These are phyloP conservation scores for Muscidifurax raptorellus DNA, from an alignment of 1,140 invertebrate genomes.

Conservation along the genomic window DNA sequence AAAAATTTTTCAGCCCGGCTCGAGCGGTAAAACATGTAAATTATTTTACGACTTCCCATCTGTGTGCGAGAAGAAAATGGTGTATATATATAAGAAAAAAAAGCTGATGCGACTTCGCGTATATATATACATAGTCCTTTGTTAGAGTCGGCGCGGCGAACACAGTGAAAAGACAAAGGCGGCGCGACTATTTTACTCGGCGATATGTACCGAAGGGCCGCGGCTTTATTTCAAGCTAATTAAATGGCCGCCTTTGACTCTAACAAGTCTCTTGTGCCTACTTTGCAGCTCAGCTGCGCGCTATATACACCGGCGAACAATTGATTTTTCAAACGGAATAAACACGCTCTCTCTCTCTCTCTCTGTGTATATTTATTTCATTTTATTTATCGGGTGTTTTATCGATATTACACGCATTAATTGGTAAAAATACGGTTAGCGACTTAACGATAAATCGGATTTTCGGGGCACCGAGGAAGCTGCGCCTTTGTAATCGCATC, in stretches of 20 bases:
- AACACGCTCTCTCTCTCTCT: not conserved
- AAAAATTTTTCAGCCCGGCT: slow-evolving; percentile 5
- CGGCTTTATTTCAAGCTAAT: slow-evolving; percentile 48
- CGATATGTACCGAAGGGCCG: not conserved
- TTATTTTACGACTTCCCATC: slow-evolving; percentile 9
- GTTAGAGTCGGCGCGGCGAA: not conserved
- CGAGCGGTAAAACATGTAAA: not conserved
- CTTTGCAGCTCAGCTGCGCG: not conserved
- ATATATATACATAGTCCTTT: not conserved
- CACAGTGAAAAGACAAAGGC: slow-evolving; percentile 16
- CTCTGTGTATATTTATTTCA: too few relatives aligned
- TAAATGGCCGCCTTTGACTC: slow-evolving; percentile 26
- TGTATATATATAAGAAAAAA: not conserved
- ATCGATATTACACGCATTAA: too few relatives aligned
- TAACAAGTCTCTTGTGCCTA: slow-evolving; percentile 49
- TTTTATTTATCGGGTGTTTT: not conserved
- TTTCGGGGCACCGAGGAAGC: slow-evolving; percentile 7
- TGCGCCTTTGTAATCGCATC: slow-evolving; percentile 35
- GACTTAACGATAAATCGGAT: slow-evolving; percentile 39
- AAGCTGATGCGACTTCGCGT: not conserved
- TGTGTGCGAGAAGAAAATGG: not conserved
- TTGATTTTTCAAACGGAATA: not conserved
- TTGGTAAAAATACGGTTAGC: not conserved
- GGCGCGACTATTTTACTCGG: slow-evolving; percentile 23
- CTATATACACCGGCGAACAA: not conserved